A percentile compares a stretch with the other conserved stretches of the same genome.
Evolutionary conservation across 2,113 vertebrate species (phyloP).

Genomic region (Nerophis lumbriciformis): DNA sequence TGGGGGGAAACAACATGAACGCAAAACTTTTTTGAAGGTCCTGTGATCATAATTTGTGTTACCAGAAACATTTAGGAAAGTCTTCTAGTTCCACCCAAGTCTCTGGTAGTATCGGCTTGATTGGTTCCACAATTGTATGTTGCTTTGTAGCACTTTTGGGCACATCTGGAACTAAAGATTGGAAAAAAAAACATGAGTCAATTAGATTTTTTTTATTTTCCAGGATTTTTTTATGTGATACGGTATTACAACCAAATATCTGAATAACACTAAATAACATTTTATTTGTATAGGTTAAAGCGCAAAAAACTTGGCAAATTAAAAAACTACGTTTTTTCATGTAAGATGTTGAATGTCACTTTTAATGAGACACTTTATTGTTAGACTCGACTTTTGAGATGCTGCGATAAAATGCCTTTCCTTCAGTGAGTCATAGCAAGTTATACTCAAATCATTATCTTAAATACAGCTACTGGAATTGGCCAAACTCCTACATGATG

Average conservation of each 20-base stretch:
- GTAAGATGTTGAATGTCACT: neutral
- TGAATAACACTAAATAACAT: too few relatives aligned
- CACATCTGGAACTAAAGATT: constrained; percentile 16
- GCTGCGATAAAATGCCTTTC: constrained; percentile 44
- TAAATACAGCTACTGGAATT: constrained; percentile 47
- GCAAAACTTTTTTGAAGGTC: neutral
- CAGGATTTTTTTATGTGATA: too few relatives aligned
- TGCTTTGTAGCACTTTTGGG: constrained; percentile 27
- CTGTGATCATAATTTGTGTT: constrained; percentile 43
- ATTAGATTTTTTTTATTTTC: neutral
- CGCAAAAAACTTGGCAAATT: too few relatives aligned
- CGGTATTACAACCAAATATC: too few relatives aligned
- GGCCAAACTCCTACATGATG: constrained; percentile 63
- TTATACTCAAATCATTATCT: constrained; percentile 59
- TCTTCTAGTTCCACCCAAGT: constrained; percentile 86
- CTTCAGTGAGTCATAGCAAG: constrained; percentile 54
- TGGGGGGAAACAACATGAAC: constrained; percentile 27
- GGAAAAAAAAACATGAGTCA: neutral
- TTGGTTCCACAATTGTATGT: neutral
- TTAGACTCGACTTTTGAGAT: constrained; percentile 38
- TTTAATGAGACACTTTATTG: constrained; percentile 10
- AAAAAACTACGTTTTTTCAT: constrained; percentile 1
- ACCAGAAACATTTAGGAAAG: constrained; percentile 88
- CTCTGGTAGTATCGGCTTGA: constrained; percentile 63
- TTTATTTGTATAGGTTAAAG: too few relatives aligned